A percentile compares a stretch with the other conserved stretches of the same genome.
Evolutionary conservation across 2,888 invertebrate genomes (phyloP).

Genomic region (Sthenelais limicola): DNA sequence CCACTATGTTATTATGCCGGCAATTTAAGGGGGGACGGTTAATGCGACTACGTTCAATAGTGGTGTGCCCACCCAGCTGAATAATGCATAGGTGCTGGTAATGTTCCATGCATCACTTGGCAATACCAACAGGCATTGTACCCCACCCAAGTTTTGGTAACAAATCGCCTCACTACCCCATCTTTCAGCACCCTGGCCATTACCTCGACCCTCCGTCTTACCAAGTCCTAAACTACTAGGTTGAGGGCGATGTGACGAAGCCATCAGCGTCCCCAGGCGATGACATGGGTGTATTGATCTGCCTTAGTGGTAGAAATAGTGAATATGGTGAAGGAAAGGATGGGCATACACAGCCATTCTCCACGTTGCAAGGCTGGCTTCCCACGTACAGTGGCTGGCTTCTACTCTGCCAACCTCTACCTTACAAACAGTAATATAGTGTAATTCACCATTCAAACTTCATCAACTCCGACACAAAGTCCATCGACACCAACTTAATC

Average conservation of each 20-base stretch:
- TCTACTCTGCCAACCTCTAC: too few relatives aligned
- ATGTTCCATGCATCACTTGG: background rate
- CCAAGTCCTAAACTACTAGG: background rate
- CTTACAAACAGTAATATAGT: too few relatives aligned
- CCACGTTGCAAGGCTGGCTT: too few relatives aligned
- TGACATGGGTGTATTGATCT: too few relatives aligned
- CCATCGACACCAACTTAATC: too few relatives aligned
- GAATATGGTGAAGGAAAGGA: too few relatives aligned
- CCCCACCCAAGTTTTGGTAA: background rate
- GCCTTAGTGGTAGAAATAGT: too few relatives aligned
- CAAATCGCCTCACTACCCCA: background rate
- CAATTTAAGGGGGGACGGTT: background rate
- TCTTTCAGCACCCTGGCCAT: background rate
- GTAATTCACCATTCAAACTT: too few relatives aligned
- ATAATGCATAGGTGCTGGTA: background rate
- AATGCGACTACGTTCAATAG: slow-evolving; percentile 8
- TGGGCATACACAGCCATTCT: too few relatives aligned
- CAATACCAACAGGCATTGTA: slow-evolving; percentile 7
- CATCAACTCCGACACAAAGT: too few relatives aligned
- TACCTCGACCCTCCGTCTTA: background rate
- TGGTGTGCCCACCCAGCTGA: background rate
- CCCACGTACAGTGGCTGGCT: too few relatives aligned
- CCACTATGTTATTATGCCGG: background rate
- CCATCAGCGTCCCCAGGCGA: background rate
- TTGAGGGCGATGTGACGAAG: background rate